Percentiles rank a stretch among this genome's conserved stretches.
These are phyloP conservation scores for Aleiodes alternator DNA, from an alignment of 2,888 invertebrate genomes.

Conservation along the genomic window DNA sequence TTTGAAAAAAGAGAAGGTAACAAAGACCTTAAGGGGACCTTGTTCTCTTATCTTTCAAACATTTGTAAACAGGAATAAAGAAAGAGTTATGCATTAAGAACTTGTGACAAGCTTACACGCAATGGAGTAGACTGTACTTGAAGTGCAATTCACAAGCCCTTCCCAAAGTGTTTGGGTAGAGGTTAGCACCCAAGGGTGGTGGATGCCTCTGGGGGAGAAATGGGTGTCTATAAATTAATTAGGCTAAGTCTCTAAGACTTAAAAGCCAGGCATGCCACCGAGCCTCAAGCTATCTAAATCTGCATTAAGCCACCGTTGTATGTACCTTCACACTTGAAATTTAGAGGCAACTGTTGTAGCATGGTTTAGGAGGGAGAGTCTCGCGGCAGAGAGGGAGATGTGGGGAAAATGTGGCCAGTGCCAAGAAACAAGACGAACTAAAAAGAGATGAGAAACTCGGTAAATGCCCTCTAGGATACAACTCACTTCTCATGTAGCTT, in stretches of 20 bases:
- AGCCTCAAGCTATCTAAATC: slow-evolving; percentile 67
- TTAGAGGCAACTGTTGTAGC: slow-evolving; percentile 56
- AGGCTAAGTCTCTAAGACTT: slow-evolving; percentile 69
- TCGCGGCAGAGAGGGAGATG: neutral
- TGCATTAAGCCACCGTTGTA: slow-evolving; percentile 67
- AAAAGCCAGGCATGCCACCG: slow-evolving; percentile 63
- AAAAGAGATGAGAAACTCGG: slow-evolving; percentile 28
- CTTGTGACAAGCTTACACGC: slow-evolving; percentile 11
- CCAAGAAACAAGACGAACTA: slow-evolving; percentile 44
- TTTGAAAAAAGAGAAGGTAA: too few species aligned
- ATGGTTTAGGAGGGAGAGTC: neutral
- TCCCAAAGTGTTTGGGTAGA: slow-evolving; percentile 13
- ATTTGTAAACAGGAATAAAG: slow-evolving; percentile 4
- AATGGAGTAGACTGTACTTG: neutral
- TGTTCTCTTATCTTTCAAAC: slow-evolving; percentile 38
- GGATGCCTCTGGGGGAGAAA: slow-evolving; percentile 50
- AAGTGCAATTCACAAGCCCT: neutral
- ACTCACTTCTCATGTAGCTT: neutral
- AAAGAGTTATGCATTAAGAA: slow-evolving; percentile 3
- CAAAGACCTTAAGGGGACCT: slow-evolving; percentile 23
- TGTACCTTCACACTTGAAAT: slow-evolving; percentile 62
- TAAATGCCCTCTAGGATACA: slow-evolving; percentile 30
- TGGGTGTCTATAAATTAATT: slow-evolving; percentile 72
- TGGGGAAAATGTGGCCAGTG: slow-evolving; percentile 25
- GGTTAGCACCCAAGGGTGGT: slow-evolving; percentile 25